Evolutionary conservation across 1,140 invertebrate genomes (phyloP), one percentile per base, ranked within the genome.

Genomic region (Eriocheir sinensis): DNA sequence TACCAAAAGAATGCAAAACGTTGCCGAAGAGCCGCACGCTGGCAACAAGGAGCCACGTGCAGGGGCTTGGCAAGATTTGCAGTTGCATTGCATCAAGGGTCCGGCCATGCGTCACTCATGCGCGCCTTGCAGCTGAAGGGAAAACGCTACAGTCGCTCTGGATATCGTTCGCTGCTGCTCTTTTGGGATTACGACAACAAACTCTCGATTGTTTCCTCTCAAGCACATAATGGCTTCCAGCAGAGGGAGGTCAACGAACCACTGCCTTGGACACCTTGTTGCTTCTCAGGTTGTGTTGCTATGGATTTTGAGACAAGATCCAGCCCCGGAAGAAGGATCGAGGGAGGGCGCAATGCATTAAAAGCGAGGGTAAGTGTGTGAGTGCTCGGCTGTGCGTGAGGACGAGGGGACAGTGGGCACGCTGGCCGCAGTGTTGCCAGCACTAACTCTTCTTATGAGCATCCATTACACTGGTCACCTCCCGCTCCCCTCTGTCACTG

Each of bases 31-130:
- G 0, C 21, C 34, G 34, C 32, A 89, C 53, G 44, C 34, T 36
- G 93, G 86, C 93, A 94, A 94, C 86, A 32, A 8, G 32, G 6
- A 41, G 93, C 72, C 93, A 94, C 93, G 93, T 94, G 93, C 86
- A 89, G 93, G 86, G 86, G 93, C 93, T 94, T 94, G 93, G 93
- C 86, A 89, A 94, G 93, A 94, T 94, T 94, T 94, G 86, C 93
- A 94, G 93, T 94, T 94, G 93, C 93, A 48, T 94, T 94, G 86
- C 53, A 94, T 94, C 60, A 94, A 94, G 93, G 60, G 93, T 38
- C 86, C 86, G 86, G 53, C 88, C 93, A 90, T 94, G 93, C 93
- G 93, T 94, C 93, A 94, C 93, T 79, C 93, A 89, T 93, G 92
- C 83, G 91, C 80, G 92, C 48, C 92, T 53, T 83, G 88, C 92